Percentiles rank a stretch among this genome's conserved stretches.
Conservation (phyloP, 2,888 invertebrate species). For the Tethea ocularis region DNA sequence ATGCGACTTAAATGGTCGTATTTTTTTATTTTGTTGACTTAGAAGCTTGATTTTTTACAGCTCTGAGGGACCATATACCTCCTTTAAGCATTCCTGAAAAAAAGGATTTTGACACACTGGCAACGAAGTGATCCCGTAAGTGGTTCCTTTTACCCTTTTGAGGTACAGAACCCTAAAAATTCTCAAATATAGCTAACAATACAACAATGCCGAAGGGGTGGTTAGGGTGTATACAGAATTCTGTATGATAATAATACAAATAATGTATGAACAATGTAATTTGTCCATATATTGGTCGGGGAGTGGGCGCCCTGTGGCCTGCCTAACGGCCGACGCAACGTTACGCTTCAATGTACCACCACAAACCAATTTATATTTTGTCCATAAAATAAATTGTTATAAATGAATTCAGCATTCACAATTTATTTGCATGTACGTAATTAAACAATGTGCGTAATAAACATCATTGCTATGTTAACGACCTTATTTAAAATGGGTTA, state of each 20-base stretch:
- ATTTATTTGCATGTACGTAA: conserved; percentile 24
- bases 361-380: conserved; percentile 50
- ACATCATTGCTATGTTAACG: neutral
- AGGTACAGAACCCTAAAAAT: too few species aligned
- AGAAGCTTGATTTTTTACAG: too few species aligned
- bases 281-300: conserved; percentile 42
- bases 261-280: conserved; percentile 57
- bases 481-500: neutral
- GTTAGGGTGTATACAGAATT: conserved; percentile 20
- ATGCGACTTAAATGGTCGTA: too few species aligned
- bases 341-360: conserved; percentile 43
- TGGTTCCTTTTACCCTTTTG: too few species aligned
- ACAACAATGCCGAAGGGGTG: neutral
- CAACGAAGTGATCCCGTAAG: too few species aligned
- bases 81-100: too few species aligned
- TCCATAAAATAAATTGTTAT: conserved; percentile 40
- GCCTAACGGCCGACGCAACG: conserved; percentile 48
- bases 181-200: neutral
- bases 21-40: too few species aligned
- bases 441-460: conserved; percentile 19
- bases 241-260: conserved; percentile 27
- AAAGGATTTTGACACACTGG: too few species aligned
- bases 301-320: conserved; percentile 40
- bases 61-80: too few species aligned
- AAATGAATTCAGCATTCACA: conserved; percentile 26